phyloP scores from a whole-genome alignment of 2,113 vertebrate genomes.

The Bujurquina vittata region DNA sequence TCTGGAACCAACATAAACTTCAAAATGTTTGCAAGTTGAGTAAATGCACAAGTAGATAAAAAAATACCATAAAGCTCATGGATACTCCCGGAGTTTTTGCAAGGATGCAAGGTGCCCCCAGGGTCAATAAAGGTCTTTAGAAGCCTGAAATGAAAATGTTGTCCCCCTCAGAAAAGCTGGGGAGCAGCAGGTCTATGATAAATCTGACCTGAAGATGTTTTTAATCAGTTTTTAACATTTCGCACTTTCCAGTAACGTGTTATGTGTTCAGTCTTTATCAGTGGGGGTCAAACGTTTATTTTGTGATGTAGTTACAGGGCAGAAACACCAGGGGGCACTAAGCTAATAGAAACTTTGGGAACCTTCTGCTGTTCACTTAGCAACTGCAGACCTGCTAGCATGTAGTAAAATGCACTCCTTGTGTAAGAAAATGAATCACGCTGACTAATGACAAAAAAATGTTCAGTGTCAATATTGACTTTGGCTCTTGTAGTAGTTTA shows the following conservation, averaged over 20 bases:
- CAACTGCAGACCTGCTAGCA: background rate
- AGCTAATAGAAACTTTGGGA: background rate
- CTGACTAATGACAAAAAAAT: background rate
- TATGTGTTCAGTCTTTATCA: background rate
- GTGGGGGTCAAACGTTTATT: accelerated
- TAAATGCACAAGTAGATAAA: no score
- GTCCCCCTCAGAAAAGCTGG: background rate
- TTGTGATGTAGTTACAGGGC: background rate
- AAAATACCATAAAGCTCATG: background rate
- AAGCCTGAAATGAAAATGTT: no score
- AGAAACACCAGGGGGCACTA: background rate
- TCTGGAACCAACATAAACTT: background rate
- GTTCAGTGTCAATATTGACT: background rate
- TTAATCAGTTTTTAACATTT: background rate
- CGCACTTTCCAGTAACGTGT: no score
- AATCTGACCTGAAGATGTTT: background rate
- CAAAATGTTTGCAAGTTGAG: no score
- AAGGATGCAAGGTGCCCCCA: background rate
- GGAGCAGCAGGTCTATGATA: background rate
- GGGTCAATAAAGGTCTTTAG: no score
- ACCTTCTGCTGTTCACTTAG: background rate
- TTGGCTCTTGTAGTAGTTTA: background rate
- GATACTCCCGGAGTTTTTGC: background rate
- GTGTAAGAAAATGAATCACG: background rate
- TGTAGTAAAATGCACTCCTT: background rate